phyloP scores from a whole-genome alignment of 1,140 invertebrate species.

The Trichonephila inaurata region DNA sequence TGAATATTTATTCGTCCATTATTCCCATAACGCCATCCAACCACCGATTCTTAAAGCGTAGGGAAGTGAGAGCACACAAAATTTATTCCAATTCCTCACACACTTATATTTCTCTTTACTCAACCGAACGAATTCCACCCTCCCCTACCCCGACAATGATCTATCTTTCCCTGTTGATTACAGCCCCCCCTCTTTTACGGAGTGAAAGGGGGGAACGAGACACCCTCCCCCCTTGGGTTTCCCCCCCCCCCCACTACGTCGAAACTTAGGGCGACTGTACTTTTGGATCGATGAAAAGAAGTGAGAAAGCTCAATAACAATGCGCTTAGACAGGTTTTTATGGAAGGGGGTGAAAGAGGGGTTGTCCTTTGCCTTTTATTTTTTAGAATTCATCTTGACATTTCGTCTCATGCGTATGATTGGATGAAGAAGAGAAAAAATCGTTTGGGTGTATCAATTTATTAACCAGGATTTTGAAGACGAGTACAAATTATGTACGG shows the following conservation, averaged over 20 bases:
- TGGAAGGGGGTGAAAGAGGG: conserved; percentile 30
- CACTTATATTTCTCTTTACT: conserved; percentile 36
- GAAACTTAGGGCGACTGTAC: conserved; percentile 38
- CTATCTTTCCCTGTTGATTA: conserved; percentile 75
- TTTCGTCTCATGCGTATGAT: conserved; percentile 28
- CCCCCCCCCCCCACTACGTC: neutral
- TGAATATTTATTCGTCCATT: neutral
- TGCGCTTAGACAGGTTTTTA: conserved; percentile 57
- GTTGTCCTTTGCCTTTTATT: neutral
- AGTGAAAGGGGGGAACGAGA: conserved; percentile 23
- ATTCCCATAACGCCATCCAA: neutral
- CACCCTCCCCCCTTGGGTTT: neutral
- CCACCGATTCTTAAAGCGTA: neutral
- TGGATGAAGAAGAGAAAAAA: neutral
- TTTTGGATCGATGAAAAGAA: conserved; percentile 64
- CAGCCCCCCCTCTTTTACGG: conserved; percentile 28
- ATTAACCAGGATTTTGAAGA: neutral
- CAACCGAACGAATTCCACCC: neutral
- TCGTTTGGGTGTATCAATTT: neutral
- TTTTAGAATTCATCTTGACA: conserved; percentile 32
- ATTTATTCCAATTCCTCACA: conserved; percentile 23
- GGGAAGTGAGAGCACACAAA: neutral
- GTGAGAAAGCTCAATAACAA: conserved; percentile 40
- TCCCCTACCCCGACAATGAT: conserved; percentile 47
- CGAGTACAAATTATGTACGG: too few species aligned